phyloP scores from a whole-genome alignment of 2,888 invertebrate species.

The Dolichopus griseipennis region DNA sequence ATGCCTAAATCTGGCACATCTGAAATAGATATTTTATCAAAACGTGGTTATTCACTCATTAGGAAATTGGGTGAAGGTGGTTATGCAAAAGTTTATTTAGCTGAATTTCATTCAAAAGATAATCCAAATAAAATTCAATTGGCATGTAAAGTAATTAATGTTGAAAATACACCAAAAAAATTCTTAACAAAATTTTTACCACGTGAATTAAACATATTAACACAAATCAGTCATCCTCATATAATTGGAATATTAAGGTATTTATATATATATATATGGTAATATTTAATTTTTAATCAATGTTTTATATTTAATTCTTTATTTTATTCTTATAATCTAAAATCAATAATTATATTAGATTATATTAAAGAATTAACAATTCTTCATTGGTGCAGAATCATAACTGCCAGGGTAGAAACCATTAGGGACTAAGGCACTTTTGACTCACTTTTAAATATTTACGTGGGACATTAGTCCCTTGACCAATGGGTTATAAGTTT shows the following conservation, averaged over 20 bases:
- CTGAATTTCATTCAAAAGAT: conserved; percentile 17
- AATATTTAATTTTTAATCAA: too few relatives aligned
- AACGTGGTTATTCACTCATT: conserved; percentile 55
- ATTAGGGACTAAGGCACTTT: too few relatives aligned
- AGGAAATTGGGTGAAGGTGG: conserved; percentile 66
- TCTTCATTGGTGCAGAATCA: too few relatives aligned
- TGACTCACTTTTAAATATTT: too few relatives aligned
- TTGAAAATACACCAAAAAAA: conserved; percentile 61
- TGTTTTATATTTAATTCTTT: too few relatives aligned
- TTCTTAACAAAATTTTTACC: conserved; percentile 74
- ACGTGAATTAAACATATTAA: conserved; percentile 68
- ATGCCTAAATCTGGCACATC: conserved; percentile 33
- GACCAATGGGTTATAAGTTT: too few relatives aligned
- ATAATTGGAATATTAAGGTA: conserved; percentile 53
- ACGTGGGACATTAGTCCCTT: too few relatives aligned
- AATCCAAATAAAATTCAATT: conserved; percentile 39
- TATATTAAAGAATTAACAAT: too few relatives aligned
- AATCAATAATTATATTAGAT: too few relatives aligned
- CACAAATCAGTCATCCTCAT: conserved; percentile 68
- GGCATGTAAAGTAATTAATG: conserved; percentile 70
- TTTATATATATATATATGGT: too few relatives aligned
- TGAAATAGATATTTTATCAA: conserved; percentile 53
- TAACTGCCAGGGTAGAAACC: too few relatives aligned
- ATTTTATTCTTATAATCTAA: too few relatives aligned
- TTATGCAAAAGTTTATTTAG: conserved; percentile 57